These are phyloP conservation scores for Acanthis flammea DNA, from an alignment of 2,797 vertebrate species.

Conservation along the genomic window DNA sequence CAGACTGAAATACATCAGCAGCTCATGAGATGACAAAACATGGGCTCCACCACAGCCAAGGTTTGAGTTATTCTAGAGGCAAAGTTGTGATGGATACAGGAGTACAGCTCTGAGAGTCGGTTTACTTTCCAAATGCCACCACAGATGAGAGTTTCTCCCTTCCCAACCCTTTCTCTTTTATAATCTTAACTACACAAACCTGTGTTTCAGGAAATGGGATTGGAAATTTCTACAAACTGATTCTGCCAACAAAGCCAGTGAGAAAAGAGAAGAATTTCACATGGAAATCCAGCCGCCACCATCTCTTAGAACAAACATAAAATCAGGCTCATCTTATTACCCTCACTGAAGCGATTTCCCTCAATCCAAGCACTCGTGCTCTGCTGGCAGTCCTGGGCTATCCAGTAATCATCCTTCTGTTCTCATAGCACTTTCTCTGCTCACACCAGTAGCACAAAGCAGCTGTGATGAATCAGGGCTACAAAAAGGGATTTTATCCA, in stretches of 20 bases:
- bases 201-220: neutral
- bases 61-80: neutral
- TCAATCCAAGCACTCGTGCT: neutral
- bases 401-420: neutral
- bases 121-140: neutral
- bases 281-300: neutral
- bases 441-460: neutral
- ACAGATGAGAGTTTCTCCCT: rapidly evolving
- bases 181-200: neutral
- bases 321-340: neutral
- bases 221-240: neutral
- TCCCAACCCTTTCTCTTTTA: neutral
- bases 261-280: neutral
- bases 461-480: constrained; percentile 20
- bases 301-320: neutral
- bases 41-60: neutral
- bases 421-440: neutral
- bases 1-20: neutral
- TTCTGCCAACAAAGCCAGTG: neutral
- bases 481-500: constrained; percentile 13
- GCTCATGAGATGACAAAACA: neutral
- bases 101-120: neutral
- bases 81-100: neutral
- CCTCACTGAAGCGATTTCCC: neutral
- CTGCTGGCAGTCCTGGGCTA: neutral